Evolutionary conservation across 23 tunicate species (phyloP).

Genomic region (Diplosoma virens): DNA sequence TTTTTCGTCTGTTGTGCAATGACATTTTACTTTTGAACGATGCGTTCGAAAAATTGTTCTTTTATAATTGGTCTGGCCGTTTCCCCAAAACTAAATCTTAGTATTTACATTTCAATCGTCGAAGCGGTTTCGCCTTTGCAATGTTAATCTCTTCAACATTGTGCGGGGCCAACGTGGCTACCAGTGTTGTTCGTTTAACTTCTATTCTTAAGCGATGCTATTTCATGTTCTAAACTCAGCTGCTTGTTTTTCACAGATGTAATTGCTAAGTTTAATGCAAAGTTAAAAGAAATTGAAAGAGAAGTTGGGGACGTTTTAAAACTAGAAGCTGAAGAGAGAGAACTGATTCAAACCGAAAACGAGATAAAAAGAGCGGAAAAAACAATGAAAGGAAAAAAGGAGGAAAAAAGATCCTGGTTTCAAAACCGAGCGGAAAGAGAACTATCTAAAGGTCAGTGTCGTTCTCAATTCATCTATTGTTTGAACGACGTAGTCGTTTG

Average conservation of each 20-base stretch:
- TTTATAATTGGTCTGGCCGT: background rate
- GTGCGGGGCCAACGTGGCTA: no score
- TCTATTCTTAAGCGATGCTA: no score
- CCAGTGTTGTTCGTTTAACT: no score
- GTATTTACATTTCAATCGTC: no score
- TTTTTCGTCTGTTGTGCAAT: no score
- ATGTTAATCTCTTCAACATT: background rate
- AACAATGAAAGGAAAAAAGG: constrained; percentile 38
- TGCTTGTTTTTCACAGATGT: constrained; percentile 24
- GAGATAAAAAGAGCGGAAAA: constrained; percentile 71
- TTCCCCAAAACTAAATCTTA: no score
- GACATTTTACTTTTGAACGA: no score
- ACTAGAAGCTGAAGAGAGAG: constrained; percentile 76
- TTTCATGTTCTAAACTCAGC: background rate
- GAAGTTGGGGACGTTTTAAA: constrained; percentile 82
- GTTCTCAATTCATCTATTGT: no score
- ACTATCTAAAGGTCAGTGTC: constrained; percentile 37
- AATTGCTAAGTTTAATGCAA: constrained; percentile 43
- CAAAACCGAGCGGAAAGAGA: constrained; percentile 72
- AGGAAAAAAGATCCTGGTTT: constrained; percentile 86
- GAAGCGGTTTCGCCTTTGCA: no score
- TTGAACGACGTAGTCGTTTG: no score
- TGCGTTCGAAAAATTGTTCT: background rate
- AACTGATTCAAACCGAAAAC: constrained; percentile 63
- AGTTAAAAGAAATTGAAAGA: constrained; percentile 58